Base-by-base conservation (phyloP, 2,888 invertebrate genomes). In the Volucella bombylans region DNA sequence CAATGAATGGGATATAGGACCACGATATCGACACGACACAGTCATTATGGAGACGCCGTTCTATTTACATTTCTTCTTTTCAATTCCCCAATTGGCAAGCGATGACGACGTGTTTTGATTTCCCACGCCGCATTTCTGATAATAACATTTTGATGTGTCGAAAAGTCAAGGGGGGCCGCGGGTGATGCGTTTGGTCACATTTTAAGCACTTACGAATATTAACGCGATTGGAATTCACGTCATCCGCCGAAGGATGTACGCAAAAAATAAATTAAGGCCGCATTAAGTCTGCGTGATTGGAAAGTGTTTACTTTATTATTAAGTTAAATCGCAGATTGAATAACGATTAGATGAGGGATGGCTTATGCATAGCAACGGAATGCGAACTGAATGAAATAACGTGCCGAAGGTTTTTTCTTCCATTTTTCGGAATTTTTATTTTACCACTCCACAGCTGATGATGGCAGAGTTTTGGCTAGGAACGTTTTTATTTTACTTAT, bases 261-360 rank as follows among this genome's bases (percentile, higher is more conserved):
- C 57, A 14, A 23, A 52, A 43, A 61, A 18, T 12, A 68, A 72
- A 50, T 72, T 68, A 72, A 62, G 67, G 67, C 54, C 73, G 68
- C 78, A 73, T 68, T 78, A 59, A 57, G 57, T 67, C 68, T 64
- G 69, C 78, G 78, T 74, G 82, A 79, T 78, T 82, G 69, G 73
- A 41, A 73, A 74, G 69, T 54, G 65, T 79, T 83, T 69, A 50
- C 62, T 82, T 72, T 77, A 62, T 71, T 69, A 78, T 71, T 69
- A 49, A 64, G 74, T 79, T 79, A 64, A 79, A 79, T 73, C 64
- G 69, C 61, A 57, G 62, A 45, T 73, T 73, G 68, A 68, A 59
- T 65, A 47, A 64, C 23, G 61, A 57, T 61, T 76, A 50, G 69
- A 47, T 69, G 47, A 23, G 38, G n/a, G 18, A 14, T 9, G 55